Conservation (phyloP, 1,140 invertebrate species). For the Hylaeus anthracinus region DNA sequence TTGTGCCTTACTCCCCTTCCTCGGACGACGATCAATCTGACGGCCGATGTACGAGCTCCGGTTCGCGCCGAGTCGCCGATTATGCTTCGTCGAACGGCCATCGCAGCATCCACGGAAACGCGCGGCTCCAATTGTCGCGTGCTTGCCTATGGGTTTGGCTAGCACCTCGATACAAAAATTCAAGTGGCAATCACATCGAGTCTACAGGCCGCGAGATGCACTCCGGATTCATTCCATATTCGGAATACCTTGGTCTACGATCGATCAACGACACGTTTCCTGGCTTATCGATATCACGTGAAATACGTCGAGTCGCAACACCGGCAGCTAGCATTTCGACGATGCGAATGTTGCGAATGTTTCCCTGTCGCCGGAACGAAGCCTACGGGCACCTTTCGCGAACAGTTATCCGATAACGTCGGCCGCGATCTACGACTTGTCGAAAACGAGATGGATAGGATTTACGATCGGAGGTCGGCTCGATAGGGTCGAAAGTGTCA, state of each 20-base stretch:
- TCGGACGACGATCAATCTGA: constrained; percentile 52
- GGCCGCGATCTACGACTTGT: background rate
- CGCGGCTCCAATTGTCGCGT: background rate
- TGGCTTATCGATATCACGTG: no score
- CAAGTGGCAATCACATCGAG: no score
- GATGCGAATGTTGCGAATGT: background rate
- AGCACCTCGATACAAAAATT: no score
- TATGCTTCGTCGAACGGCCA: constrained; percentile 43
- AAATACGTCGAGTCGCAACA: background rate
- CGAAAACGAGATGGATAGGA: background rate
- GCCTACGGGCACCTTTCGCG: background rate
- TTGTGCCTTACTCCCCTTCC: constrained; percentile 49
- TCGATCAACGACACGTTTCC: background rate
- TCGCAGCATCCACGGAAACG: background rate
- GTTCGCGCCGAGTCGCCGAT: constrained; percentile 61
- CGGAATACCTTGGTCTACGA: no score
- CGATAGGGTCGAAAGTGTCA: constrained; percentile 42
- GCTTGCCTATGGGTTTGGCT: no score
- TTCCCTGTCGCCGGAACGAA: background rate
- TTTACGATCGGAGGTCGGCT: background rate
- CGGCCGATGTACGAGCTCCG: constrained; percentile 37
- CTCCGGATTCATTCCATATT: no score
- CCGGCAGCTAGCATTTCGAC: background rate
- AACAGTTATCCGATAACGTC: background rate
- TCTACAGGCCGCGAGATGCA: no score